Base-by-base conservation (phyloP, 2,888 invertebrate species). In the Rotaria sp. region DNA sequence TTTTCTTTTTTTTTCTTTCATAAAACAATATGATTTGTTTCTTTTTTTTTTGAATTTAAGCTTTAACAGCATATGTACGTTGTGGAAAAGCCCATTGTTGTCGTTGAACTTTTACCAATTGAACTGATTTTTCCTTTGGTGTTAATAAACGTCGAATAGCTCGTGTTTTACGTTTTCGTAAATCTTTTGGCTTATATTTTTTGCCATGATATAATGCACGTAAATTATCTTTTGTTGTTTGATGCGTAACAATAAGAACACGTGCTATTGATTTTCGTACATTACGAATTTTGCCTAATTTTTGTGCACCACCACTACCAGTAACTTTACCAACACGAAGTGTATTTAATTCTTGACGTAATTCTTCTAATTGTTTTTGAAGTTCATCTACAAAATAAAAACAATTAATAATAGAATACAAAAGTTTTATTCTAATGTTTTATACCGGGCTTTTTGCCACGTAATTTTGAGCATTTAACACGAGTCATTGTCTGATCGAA, bases 201-300 rank as follows among this genome's bases (percentile, higher is more conserved):
- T 97, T 97, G 91, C 88, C 86, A 80, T 95, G 95, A 92, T 96
- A 98, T 89, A 96, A 94, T 90, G 96, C 96, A 87, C 96, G 93
- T 89, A 99, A 93, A 91, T 98, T 98, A 89, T 96, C 96, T 93
- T 98, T 99, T 92, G 97, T 97, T 91, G 96, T 97, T 92, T 98
- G 97, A 92, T 97, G 92, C 94, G 98, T 97, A 89, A 99, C 97
- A 92, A 98, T 99, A 92, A 96, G 94, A 86, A 98, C 96, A 89
- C 98, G 94, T 84, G 98, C 97, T 89, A 99, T 97, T n/a, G 97
- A 97, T 93, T 99, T 99, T 88, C 98, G 94, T 8, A 99, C 97
- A 45, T 97, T 96, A 88, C 96, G 96, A 90, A 80, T 80, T 80
- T 80, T 80, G 38, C 41, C 38, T 41, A 80, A 26, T 80, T 80